Evolutionary conservation across 1,140 invertebrate genomes (phyloP).

Genomic region (Drosophila orosa): DNA sequence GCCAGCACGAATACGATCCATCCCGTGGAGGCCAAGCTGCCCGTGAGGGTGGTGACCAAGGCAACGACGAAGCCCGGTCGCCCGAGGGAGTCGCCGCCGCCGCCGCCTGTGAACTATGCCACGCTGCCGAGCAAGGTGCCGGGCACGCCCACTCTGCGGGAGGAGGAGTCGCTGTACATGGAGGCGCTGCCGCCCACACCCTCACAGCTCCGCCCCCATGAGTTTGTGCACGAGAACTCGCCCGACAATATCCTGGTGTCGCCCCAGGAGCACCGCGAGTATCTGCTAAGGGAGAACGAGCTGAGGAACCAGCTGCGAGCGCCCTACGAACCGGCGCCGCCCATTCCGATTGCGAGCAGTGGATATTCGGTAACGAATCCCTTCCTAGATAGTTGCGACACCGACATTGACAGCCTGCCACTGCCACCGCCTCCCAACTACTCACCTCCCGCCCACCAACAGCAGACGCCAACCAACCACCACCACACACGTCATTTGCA

Average conservation of each 20-base stretch:
- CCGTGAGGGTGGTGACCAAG: slow-evolving; percentile 46
- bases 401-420: slow-evolving; percentile 79
- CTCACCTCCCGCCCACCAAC: slow-evolving; percentile 56
- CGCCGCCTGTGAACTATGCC: slow-evolving; percentile 76
- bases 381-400: slow-evolving; percentile 77
- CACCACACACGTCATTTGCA: slow-evolving; percentile 65
- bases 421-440: slow-evolving; percentile 69
- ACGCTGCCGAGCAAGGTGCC: slow-evolving; percentile 67
- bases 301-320: slow-evolving; percentile 75
- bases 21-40: slow-evolving; percentile 60
- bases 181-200: slow-evolving; percentile 69
- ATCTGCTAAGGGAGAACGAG: slow-evolving; percentile 80
- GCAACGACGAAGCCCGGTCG: slow-evolving; percentile 33
- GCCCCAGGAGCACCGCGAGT: slow-evolving; percentile 79
- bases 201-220: slow-evolving; percentile 62
- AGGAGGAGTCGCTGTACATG: slow-evolving; percentile 72
- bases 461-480: slow-evolving; percentile 20
- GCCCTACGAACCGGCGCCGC: slow-evolving; percentile 73
- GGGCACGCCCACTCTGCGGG: slow-evolving; percentile 14
- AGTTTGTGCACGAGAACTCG: slow-evolving; percentile 81
- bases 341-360: slow-evolving; percentile 61
- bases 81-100: slow-evolving; percentile 73
- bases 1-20: slow-evolving; percentile 79
- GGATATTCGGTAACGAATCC: slow-evolving; percentile 81
- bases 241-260: slow-evolving; percentile 79